Base-by-base conservation (phyloP, 1,140 invertebrate species). In the Bilobella aurantiaca region DNA sequence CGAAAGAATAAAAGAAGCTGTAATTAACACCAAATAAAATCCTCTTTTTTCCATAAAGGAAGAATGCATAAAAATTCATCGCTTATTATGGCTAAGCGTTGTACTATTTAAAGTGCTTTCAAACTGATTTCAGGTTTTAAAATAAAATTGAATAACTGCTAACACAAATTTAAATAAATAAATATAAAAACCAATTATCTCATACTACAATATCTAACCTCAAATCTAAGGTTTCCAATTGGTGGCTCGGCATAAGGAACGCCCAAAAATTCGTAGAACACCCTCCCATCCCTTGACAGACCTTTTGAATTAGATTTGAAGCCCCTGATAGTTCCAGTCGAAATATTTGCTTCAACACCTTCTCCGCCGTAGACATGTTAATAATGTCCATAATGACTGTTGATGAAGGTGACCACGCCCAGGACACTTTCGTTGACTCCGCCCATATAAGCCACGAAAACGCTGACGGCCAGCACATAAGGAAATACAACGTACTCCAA, bases 221-320 rank as follows among this genome's bases (percentile, higher is more conserved):
- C 29, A 42, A 70, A 70, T 57, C 69, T 62, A 2, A 70, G 63
- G 16, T 68, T 42, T 47, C 63, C 66, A 23, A n/a, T n/a, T n/a
- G n/a, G n/a, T n/a, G n/a, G n/a, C n/a, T n/a, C n/a, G n/a, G n/a
- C n/a, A n/a, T n/a, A 69, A 49, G 67, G 67, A 28, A 69, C 59
- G 5, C 58, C 58, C 28, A 59, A 23, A 23, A 59, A 59, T 23
- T 59, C 58, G 28, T 59, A 59, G 28, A 59, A 59, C 14, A 8
- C 23, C 18, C 58, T 14, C 31, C 58, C 58, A 59, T 30, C 58
- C 58, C 58, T 59, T 14, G 58, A 59, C 58, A 23, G 3, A 5
- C 8, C 14, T 12, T 59, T 29, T 3, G 27, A 28, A 16, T 16
- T 59, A 8, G 27, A 21, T 5, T 30, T 28, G 28, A 59, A 59